Conservation (phyloP, 2,113 vertebrate species). For the Gracilinanus agilis region DNA sequence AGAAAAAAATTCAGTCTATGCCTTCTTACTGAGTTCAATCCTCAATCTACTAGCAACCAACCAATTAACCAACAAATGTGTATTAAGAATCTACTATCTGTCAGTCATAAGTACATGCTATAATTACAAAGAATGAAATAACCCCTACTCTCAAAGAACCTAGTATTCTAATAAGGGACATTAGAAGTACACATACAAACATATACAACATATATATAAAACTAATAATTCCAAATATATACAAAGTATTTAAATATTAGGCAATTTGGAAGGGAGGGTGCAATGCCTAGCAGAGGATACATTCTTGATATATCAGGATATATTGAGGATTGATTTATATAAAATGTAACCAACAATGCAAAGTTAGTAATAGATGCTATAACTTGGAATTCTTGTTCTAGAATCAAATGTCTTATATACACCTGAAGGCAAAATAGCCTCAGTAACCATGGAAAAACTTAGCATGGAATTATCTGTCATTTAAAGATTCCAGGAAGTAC, state of each 20-base stretch:
- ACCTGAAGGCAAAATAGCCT: too few species aligned
- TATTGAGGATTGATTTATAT: background rate
- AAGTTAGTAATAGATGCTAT: background rate
- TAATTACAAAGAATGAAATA: background rate
- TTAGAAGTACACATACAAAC: too few species aligned
- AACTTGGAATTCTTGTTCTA: background rate
- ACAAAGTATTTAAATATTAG: too few species aligned
- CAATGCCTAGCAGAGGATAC: too few species aligned
- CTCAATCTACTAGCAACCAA: background rate
- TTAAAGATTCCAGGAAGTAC: too few species aligned
- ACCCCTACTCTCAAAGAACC: background rate
- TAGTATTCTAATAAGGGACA: too few species aligned
- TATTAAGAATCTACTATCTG: background rate
- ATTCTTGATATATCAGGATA: background rate
- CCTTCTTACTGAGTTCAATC: background rate
- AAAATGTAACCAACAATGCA: background rate
- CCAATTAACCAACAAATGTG: background rate
- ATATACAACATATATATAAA: too few species aligned
- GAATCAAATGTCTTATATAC: background rate
- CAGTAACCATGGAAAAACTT: too few species aligned
- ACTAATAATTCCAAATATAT: too few species aligned
- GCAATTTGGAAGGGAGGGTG: too few species aligned
- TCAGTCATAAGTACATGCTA: background rate
- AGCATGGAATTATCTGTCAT: too few species aligned
- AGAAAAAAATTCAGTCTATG: background rate